These are phyloP conservation scores for Heliocidaris tuberculata DNA, from an alignment of 35 echinoderm and acorn worm genomes.

Conservation along the genomic window DNA sequence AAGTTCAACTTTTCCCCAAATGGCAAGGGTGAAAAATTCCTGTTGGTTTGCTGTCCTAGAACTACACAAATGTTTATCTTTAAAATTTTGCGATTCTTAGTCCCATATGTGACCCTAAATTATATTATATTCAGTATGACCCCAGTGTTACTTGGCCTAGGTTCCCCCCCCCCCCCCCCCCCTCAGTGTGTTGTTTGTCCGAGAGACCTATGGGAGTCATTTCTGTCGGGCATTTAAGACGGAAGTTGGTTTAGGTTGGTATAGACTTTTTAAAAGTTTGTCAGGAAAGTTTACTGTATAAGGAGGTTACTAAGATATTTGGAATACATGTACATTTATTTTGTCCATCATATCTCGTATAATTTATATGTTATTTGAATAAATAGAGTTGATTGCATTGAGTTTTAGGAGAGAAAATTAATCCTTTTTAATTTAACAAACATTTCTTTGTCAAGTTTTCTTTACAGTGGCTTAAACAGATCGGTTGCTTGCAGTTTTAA, in stretches of 20 bases:
- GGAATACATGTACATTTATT: too few relatives aligned
- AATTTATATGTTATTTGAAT: too few relatives aligned
- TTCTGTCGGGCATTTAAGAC: background rate
- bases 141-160: conserved; percentile 14
- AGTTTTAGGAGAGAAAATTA: too few relatives aligned
- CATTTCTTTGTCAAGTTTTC: too few relatives aligned
- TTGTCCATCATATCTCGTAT: too few relatives aligned
- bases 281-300: background rate
- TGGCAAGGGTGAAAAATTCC: conserved; percentile 17
- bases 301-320: background rate
- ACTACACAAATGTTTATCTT: conserved; percentile 42
- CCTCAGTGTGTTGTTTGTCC: background rate
- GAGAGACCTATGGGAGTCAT: background rate
- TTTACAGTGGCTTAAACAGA: too few relatives aligned
- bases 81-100: background rate
- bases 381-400: too few relatives aligned
- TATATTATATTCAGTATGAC: conserved; percentile 18
- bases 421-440: too few relatives aligned
- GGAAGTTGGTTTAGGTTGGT: background rate
- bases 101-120: conserved; percentile 41
- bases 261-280: background rate
- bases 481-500: too few relatives aligned
- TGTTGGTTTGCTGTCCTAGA: background rate
- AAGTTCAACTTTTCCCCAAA: background rate
- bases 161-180: background rate